A percentile compares a stretch with the other conserved stretches of the same genome.
phyloP scores from a whole-genome alignment of 1,140 invertebrate genomes.

The Akabosia matsudoensis region DNA sequence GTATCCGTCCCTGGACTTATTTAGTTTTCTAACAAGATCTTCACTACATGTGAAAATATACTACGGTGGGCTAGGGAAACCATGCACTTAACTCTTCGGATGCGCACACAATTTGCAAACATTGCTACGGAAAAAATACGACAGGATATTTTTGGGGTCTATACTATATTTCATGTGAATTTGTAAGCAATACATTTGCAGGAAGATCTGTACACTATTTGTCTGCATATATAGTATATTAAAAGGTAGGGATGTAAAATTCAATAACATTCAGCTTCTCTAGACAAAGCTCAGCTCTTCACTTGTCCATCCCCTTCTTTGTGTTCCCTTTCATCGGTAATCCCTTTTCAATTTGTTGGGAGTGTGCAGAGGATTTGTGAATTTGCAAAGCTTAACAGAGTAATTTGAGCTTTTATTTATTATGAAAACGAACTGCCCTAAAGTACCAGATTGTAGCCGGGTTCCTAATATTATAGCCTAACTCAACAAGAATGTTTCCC shows the following conservation, averaged over 20 bases:
- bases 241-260: no score
- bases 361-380: conserved; percentile 23
- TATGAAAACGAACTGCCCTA: conserved; percentile 12
- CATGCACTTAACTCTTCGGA: no score
- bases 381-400: conserved; percentile 14
- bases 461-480: no score
- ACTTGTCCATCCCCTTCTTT: conserved; percentile 9
- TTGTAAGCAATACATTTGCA: no score
- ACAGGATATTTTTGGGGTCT: not conserved
- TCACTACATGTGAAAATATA: not conserved
- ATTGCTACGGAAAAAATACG: not conserved
- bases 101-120: no score
- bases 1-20: not conserved
- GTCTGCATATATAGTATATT: no score
- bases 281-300: not conserved
- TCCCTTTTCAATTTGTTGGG: conserved; percentile 24
- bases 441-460: no score
- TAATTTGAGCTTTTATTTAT: conserved; percentile 24
- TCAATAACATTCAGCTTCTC: not conserved
- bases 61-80: no score
- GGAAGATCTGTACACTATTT: no score
- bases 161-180: not conserved
- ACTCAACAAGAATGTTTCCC: no score
- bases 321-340: conserved; percentile 7
- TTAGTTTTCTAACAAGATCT: not conserved